Evolutionary conservation across 23 tunicate species (phyloP).

Genomic region (Styela plicata): DNA sequence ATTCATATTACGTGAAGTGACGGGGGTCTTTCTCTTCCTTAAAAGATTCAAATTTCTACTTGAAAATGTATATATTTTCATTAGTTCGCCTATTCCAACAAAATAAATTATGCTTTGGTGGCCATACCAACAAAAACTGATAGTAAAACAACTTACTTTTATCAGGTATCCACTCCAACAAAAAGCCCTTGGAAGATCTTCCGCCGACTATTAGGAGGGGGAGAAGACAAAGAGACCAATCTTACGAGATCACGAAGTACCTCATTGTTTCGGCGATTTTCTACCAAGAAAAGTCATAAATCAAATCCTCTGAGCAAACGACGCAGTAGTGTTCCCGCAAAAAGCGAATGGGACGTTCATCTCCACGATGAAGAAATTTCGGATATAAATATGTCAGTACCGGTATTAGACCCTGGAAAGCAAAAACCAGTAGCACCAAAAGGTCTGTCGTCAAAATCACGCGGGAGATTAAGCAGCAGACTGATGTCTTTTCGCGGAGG

Average conservation of each 20-base stretch:
- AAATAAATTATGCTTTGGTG: too few species aligned
- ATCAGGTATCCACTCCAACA: conserved; percentile 27
- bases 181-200: conserved; percentile 80
- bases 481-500: conserved; percentile 19
- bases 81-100: too few species aligned
- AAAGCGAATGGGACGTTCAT: conserved; percentile 57
- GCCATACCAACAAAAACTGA: too few species aligned
- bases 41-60: too few species aligned
- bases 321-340: conserved; percentile 59
- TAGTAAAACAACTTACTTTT: too few species aligned
- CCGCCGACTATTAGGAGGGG: conserved; percentile 46
- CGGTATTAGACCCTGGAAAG: conserved; percentile 3
- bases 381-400: neutral
- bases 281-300: conserved; percentile 29
- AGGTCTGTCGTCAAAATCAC: neutral
- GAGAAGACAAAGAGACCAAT: conserved; percentile 5
- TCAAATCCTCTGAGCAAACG: conserved; percentile 16
- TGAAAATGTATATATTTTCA: too few species aligned
- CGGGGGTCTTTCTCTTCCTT: too few species aligned
- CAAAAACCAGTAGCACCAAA: neutral
- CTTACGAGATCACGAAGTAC: conserved; percentile 26
- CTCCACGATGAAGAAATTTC: neutral
- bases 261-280: conserved; percentile 59
- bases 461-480: conserved; percentile 15
- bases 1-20: too few species aligned